Evolutionary conservation across 1,140 invertebrate genomes (phyloP), one percentile per base, ranked within the genome.

Genomic region (Zaprionus davidi): DNA sequence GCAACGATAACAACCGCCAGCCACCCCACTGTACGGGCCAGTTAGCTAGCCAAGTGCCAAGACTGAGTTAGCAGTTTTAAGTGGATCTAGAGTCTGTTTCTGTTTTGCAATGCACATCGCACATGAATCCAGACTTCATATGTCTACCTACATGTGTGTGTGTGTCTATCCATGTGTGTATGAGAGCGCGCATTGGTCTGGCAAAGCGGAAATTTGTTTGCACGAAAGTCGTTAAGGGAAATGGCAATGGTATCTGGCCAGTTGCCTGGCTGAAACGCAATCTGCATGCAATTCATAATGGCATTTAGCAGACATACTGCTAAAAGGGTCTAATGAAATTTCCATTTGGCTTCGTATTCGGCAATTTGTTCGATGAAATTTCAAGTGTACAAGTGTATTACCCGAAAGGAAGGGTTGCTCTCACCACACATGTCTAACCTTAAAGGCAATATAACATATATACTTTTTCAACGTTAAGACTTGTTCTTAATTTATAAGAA

Each of bases 121-220:
- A 36, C 73, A 77, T 78, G 68, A 57, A 46, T 65, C 44, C n/a
- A 56, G 53, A n/a, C 15, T n/a, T 3, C 28, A 17, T 44, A 24
- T 71, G 55, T 62, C 34, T 62, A 49, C 34, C 34, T 68, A 31
- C 63, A 12, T 66, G 49, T 62, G 38, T 12, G 17, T 55, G 65
- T 71, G 28, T 63, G 49, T 28, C 31, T 36, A 13, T 57, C 2
- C 57, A 28, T 55, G 55, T 69, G 65, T 69, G 71, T 73, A 68
- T 69, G 20, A 31, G 15, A 28, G 41, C 46, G 69, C 66, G 62
- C 56, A 22, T 66, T 60, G 66, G 83, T 77, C 79, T 86, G 76
- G 71, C 71, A 84, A 75, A 76, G 67, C 84, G 84, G 84, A 87
- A 87, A 87, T 87, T 87, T 90, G 84, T 79, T 87, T 87, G 84